These are phyloP conservation scores for Lottia gigantea DNA, from an alignment of 2,888 invertebrate genomes.

Conservation along the genomic window DNA sequence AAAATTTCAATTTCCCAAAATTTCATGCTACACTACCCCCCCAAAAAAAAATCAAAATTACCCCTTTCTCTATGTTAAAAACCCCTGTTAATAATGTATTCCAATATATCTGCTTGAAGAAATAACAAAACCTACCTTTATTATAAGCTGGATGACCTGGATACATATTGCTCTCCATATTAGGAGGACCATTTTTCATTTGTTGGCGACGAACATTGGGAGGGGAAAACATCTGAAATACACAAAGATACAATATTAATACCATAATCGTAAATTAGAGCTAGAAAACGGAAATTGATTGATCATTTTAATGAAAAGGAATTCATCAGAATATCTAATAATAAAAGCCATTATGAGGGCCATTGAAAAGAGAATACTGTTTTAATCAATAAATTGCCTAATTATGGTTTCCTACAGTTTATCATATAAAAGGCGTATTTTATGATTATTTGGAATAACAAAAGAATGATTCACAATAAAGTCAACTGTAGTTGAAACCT, in stretches of 20 bases:
- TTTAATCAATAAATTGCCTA: no score
- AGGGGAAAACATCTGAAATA: slow-evolving; percentile 51
- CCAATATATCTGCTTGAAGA: neutral
- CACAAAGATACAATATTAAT: slow-evolving; percentile 4
- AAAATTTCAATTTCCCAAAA: no score
- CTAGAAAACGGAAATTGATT: no score
- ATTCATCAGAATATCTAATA: no score
- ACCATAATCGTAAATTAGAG: no score
- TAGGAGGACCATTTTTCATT: slow-evolving; percentile 36
- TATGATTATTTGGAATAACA: neutral
- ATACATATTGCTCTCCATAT: slow-evolving; percentile 26
- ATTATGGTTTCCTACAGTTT: neutral
- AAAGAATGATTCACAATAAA: slow-evolving; percentile 1
- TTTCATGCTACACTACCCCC: no score
- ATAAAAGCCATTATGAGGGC: no score
- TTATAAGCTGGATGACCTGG: slow-evolving; percentile 19
- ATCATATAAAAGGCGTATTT: neutral
- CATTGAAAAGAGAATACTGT: no score
- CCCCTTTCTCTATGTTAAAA: no score
- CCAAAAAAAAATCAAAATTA: no score
- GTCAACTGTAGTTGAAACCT: neutral
- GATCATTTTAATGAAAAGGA: no score
- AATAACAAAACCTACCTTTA: slow-evolving; percentile 12
- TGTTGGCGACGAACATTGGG: slow-evolving; percentile 34
- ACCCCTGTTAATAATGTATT: no score